phyloP scores from a whole-genome alignment of 2,797 vertebrate genomes.

The Trematomus bernacchii region DNA sequence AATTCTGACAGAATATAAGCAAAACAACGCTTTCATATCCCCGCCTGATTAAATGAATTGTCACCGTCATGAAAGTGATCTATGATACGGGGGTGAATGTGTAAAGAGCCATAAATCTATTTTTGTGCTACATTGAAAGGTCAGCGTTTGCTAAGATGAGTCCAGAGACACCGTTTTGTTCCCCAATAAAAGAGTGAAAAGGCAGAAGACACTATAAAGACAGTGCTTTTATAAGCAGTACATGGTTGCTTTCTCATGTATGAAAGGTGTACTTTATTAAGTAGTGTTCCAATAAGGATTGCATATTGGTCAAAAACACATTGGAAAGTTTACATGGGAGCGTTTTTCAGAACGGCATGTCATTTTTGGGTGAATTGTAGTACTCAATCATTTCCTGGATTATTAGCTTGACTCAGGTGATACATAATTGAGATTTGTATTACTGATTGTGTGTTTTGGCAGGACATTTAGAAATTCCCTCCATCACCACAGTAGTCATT shows the following conservation, averaged over 20 bases:
- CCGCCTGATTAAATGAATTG: constrained; percentile 79
- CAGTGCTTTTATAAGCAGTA: constrained; percentile 52
- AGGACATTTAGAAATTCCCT: background rate
- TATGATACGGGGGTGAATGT: constrained; percentile 74
- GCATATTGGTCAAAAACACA: background rate
- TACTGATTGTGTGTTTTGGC: background rate
- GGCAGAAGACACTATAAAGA: constrained; percentile 57
- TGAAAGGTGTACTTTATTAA: constrained; percentile 19
- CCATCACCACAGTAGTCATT: no score
- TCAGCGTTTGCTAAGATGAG: constrained; percentile 81
- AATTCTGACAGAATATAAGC: constrained; percentile 52
- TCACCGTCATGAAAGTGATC: constrained; percentile 78
- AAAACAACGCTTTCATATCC: constrained; percentile 67
- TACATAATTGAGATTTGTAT: background rate
- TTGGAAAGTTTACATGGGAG: no score
- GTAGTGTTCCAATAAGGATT: background rate
- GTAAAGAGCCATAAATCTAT: constrained; percentile 84
- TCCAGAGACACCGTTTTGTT: constrained; percentile 72
- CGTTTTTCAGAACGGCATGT: no score
- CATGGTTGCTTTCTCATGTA: constrained; percentile 46
- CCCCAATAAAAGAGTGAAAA: constrained; percentile 70
- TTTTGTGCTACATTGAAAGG: constrained; percentile 81
- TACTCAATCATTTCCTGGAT: no score
- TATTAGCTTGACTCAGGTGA: background rate
- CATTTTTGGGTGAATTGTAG: background rate